Evolutionary conservation across 2,113 vertebrate genomes (phyloP).

Genomic region (Sylvilagus bachmani): DNA sequence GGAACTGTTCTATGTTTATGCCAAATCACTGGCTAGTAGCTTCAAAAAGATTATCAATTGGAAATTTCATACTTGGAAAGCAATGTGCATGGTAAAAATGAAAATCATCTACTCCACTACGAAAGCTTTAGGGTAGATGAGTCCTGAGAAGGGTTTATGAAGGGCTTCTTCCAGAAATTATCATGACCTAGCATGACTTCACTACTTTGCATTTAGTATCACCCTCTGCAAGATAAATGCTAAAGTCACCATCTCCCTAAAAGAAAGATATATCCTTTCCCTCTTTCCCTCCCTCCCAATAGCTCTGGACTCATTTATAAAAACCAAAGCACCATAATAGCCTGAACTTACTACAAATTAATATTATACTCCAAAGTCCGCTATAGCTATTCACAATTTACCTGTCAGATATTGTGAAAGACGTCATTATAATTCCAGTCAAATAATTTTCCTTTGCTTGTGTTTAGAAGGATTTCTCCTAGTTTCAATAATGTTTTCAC

Average conservation of each 20-base stretch:
- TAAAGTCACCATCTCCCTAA: not conserved
- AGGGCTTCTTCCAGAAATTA: not conserved
- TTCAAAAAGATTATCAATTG: conserved; percentile 53
- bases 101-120: not conserved
- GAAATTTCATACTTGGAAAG: conserved; percentile 13
- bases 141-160: not conserved
- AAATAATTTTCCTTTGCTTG: conserved; percentile 73
- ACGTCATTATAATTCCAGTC: conserved; percentile 68
- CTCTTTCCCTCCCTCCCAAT: not conserved
- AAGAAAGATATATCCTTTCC: not conserved
- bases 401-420: conserved; percentile 74
- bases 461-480: conserved; percentile 76
- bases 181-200: not conserved
- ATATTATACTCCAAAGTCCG: conserved; percentile 38
- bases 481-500: conserved; percentile 80
- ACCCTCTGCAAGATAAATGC: not conserved
- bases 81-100: not conserved
- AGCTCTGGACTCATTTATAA: conserved; percentile 47
- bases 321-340: conserved; percentile 23
- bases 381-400: conserved; percentile 77
- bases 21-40: not conserved
- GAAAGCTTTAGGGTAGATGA: not conserved
- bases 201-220: not conserved
- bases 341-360: conserved; percentile 73
- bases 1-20: not conserved